A percentile compares a stretch with the other conserved stretches of the same genome.
Evolutionary conservation across 37 sponge, comb jelly and placozoan species (phyloP).

Genomic region (Halisarca cf. caerulea): DNA sequence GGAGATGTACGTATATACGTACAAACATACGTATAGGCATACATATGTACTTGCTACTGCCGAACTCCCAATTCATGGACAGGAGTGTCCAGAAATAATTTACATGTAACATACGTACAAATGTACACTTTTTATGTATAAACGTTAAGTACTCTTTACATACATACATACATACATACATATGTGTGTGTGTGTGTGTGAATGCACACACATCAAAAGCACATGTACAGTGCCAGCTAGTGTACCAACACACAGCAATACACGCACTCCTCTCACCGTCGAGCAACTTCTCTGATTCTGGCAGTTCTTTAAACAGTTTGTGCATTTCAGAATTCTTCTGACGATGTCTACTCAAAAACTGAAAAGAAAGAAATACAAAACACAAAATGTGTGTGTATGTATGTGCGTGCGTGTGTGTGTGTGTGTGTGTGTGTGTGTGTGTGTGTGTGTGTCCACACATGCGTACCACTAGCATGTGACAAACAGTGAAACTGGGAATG

Average conservation of each 20-base stretch:
- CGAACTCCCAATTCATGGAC: neutral
- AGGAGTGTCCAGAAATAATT: too few species aligned
- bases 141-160: too few species aligned
- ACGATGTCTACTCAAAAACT: conserved; percentile 1
- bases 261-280: conserved; percentile 71
- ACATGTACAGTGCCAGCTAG: neutral
- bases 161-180: neutral
- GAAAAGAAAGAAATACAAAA: neutral
- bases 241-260: neutral
- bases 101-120: too few species aligned
- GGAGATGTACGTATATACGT: neutral
- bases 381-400: neutral
- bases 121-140: too few species aligned
- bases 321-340: conserved; percentile 90
- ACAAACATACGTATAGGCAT: neutral
- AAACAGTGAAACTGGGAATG: too few species aligned
- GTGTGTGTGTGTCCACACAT: too few species aligned
- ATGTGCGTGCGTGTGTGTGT: neutral
- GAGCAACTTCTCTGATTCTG: conserved; percentile 84
- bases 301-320: conserved; percentile 84
- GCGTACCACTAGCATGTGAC: neutral
- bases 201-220: neutral
- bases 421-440: neutral
- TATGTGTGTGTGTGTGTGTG: neutral
- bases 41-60: neutral